Evolutionary conservation across 2,888 invertebrate species (phyloP).

Genomic region (Polietes domitor): DNA sequence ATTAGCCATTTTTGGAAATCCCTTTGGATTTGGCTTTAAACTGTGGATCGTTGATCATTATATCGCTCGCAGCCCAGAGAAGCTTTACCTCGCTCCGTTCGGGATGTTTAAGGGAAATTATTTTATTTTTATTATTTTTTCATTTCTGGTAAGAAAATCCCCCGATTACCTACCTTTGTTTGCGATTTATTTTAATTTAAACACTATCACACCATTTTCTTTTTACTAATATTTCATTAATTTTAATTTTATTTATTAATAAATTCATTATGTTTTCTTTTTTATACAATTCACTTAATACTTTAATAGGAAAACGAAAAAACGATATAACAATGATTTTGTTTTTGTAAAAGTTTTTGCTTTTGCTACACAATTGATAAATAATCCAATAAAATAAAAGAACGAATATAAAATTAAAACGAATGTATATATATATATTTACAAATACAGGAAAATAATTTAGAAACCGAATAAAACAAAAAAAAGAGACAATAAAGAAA

Average conservation of each 20-base stretch:
- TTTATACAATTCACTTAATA: constrained; percentile 12
- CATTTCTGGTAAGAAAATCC: too few relatives aligned
- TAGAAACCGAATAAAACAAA: neutral
- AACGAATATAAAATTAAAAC: too few relatives aligned
- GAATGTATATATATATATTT: neutral
- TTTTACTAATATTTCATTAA: constrained; percentile 6
- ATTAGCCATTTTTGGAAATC: too few relatives aligned
- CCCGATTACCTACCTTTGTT: too few relatives aligned
- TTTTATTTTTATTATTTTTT: too few relatives aligned
- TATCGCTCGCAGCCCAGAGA: too few relatives aligned
- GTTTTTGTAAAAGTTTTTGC: neutral
- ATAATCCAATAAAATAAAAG: too few relatives aligned
- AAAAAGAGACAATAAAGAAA: neutral
- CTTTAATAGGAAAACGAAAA: constrained; percentile 12
- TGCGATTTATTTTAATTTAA: neutral
- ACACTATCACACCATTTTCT: neutral
- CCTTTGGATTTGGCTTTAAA: too few relatives aligned
- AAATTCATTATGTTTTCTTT: constrained; percentile 23
- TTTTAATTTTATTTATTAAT: constrained; percentile 22
- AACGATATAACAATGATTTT: constrained; percentile 24
- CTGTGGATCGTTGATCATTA: too few relatives aligned
- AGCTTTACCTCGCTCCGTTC: too few relatives aligned
- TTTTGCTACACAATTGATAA: too few relatives aligned
- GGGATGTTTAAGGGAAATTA: too few relatives aligned
- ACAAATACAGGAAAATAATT: neutral